Conservation (phyloP, 2,797 vertebrate species). For the Rhodeus uyekii region DNA sequence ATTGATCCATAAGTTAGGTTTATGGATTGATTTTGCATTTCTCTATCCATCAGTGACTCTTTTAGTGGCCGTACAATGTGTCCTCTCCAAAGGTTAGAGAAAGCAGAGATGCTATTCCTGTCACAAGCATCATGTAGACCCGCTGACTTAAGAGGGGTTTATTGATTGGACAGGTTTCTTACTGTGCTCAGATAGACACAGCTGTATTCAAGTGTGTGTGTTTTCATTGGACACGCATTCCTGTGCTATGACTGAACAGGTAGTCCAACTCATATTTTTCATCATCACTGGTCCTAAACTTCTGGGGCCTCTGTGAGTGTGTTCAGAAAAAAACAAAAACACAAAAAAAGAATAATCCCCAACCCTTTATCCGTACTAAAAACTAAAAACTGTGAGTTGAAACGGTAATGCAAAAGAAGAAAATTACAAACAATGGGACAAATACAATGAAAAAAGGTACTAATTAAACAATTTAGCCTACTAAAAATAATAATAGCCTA, state of each 20-base stretch:
- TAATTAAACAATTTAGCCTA: too few relatives aligned
- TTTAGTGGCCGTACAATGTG: neutral
- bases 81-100: slow-evolving; percentile 4
- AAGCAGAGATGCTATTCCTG: slow-evolving; percentile 22
- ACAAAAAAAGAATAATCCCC: too few relatives aligned
- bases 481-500: too few relatives aligned
- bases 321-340: too few relatives aligned
- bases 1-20: neutral
- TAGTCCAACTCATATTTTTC: neutral
- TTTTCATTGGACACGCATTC: neutral
- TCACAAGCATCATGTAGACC: slow-evolving; percentile 37
- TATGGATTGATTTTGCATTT: slow-evolving; percentile 49
- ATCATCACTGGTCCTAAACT: too few relatives aligned
- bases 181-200: neutral
- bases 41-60: slow-evolving; percentile 12
- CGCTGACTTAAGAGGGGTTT: slow-evolving; percentile 19
- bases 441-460: too few relatives aligned
- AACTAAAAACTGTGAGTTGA: too few relatives aligned
- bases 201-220: neutral
- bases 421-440: too few relatives aligned
- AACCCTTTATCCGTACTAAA: too few relatives aligned
- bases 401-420: too few relatives aligned
- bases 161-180: slow-evolving; percentile 41
- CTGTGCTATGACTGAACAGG: slow-evolving; percentile 3
- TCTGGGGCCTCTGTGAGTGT: too few relatives aligned